These are phyloP conservation scores for Olivierus martensii DNA, from an alignment of 1,140 invertebrate species.

Conservation along the genomic window DNA sequence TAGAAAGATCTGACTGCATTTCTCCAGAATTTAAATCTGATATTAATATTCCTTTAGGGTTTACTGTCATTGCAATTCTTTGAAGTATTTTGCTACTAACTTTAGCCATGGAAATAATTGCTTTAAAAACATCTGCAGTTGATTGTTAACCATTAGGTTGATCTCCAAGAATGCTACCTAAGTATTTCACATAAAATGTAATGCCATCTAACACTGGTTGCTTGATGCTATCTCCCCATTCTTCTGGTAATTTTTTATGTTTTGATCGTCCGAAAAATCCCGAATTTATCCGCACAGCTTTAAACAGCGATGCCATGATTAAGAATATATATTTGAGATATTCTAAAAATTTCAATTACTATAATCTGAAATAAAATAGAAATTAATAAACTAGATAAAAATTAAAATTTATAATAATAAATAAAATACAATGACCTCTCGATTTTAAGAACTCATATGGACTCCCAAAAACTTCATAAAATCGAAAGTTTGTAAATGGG, in stretches of 20 bases:
- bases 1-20: constrained; percentile 57
- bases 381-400: no score
- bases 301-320: constrained; percentile 14
- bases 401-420: no score
- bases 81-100: constrained; percentile 50
- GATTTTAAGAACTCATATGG: no score
- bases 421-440: no score
- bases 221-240: constrained; percentile 50
- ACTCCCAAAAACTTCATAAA: no score
- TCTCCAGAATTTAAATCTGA: constrained; percentile 51
- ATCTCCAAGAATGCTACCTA: constrained; percentile 52
- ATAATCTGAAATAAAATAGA: no score
- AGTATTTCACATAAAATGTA: constrained; percentile 54
- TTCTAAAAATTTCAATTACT: no score
- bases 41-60: constrained; percentile 55
- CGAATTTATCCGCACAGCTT: constrained; percentile 13
- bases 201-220: constrained; percentile 43
- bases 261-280: constrained; percentile 15
- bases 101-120: constrained; percentile 49
- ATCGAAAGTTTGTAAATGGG: no score
- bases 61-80: constrained; percentile 53
- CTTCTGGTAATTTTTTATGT: constrained; percentile 47
- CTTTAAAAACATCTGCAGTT: constrained; percentile 52
- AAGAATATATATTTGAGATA: no score
- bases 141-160: constrained; percentile 43